Percentiles rank a stretch among this genome's conserved stretches.
Conservation (phyloP, 1,140 invertebrate genomes). For the Latrodectus geometricus region DNA sequence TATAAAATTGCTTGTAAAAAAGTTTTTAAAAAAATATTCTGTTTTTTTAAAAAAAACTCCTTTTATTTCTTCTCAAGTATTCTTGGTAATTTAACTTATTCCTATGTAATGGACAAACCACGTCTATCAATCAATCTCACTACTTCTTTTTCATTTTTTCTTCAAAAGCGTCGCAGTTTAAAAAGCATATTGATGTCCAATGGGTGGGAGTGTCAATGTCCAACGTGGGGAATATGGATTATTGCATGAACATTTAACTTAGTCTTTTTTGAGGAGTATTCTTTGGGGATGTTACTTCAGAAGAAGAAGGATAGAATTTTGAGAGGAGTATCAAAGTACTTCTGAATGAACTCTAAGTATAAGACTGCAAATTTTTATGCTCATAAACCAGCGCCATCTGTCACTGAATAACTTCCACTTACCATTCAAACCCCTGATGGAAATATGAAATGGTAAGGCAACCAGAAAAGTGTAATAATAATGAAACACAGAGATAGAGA, state of each 20-base stretch:
- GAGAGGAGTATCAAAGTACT: slow-evolving; percentile 24
- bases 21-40: too few relatives aligned
- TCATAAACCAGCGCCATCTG: background rate
- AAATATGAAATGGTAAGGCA: slow-evolving; percentile 23
- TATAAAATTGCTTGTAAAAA: too few relatives aligned
- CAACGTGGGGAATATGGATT: background rate
- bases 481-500: slow-evolving; percentile 33
- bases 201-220: slow-evolving; percentile 10
- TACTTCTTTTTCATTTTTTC: too few relatives aligned
- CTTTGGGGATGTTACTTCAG: background rate
- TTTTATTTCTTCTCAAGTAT: too few relatives aligned
- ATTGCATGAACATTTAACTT: too few relatives aligned
- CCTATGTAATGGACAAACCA: too few relatives aligned
- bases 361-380: slow-evolving; percentile 7
- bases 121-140: too few relatives aligned
- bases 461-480: slow-evolving; percentile 48
- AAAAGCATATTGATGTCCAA: too few relatives aligned
- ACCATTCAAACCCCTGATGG: slow-evolving; percentile 41
- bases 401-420: slow-evolving; percentile 28
- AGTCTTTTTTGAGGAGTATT: too few relatives aligned
- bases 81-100: too few relatives aligned
- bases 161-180: too few relatives aligned
- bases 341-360: slow-evolving; percentile 11
- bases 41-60: too few relatives aligned
- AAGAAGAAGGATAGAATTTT: background rate